Base-by-base conservation (phyloP, 2,888 invertebrate species). In the Panzeria rudis region DNA sequence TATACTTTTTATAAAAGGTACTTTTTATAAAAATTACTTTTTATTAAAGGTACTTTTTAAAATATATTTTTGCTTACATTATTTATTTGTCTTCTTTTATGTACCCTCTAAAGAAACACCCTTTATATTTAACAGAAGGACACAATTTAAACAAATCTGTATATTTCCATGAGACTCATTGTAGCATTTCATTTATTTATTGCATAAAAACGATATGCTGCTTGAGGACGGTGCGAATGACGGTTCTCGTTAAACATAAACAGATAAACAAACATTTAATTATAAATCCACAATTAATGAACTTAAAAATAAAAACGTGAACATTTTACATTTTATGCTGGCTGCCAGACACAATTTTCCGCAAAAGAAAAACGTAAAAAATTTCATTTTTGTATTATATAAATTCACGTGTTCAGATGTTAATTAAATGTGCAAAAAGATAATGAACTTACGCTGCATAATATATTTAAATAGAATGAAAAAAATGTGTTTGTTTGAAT, bases 251-350 rank as follows among this genome's bases (percentile, higher is more conserved):
- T 29, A 15, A 56, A 71, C 38, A 41, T 52, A 38, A 44, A 47
- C 11, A 61, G 13, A 44, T n/a, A 35, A 72, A 47, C 47, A 59
- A 72, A 32, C 29, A 72, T 72, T 72, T 61, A 59, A 72, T 61
- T 72, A 72, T 61, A 59, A 72, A 47, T 56, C 17, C 29, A 17
- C 44, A 56, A 69, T 71, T 56, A 71, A 56, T 71, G 71, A 56
- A 56, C 44, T 61, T 59, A 54, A 23, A 69, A 38, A 52, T 15
- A 35, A 44, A 76, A 66, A 76, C 76, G 76, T 76, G 76, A 54
- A 56, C 17, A 64, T 13, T 9, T 62, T 29, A n/a, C 25, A 54
- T 64, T 38, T 52, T 52, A 17, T 64, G 38, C 61, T 47, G 61
- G 35, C 25, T 69, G 52, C 23, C 52, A 69, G 38, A 23, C 8